Evolutionary conservation across 2,797 vertebrate species (phyloP).

Genomic region (Pempheris klunzingeri): DNA sequence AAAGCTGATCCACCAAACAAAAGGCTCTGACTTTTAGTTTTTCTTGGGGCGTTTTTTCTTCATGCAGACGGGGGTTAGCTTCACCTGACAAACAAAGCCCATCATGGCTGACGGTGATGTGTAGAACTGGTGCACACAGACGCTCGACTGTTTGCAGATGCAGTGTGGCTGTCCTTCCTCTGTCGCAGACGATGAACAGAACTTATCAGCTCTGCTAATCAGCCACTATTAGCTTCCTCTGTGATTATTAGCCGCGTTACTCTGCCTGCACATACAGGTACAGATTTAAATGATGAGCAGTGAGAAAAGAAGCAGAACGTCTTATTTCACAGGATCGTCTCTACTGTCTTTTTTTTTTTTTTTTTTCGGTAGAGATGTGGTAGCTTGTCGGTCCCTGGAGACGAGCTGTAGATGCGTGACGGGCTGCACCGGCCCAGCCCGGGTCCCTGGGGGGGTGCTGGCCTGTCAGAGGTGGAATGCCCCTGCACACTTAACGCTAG

Average conservation of each 20-base stretch:
- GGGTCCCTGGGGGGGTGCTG: constrained; percentile 71
- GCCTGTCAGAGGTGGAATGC: constrained; percentile 83
- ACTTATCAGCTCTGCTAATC: neutral
- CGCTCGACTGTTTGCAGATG: too few species aligned
- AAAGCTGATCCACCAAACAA: neutral
- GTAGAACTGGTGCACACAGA: too few species aligned
- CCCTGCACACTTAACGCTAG: constrained; percentile 80
- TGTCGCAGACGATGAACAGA: neutral
- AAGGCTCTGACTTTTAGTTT: too few species aligned
- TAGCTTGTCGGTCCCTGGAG: constrained; percentile 59
- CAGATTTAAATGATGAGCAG: neutral
- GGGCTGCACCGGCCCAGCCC: constrained; percentile 64
- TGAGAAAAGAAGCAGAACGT: neutral
- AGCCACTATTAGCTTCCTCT: neutral
- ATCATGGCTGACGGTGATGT: too few species aligned
- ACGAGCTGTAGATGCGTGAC: constrained; percentile 83
- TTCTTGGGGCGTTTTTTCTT: too few species aligned
- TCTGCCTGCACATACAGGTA: neutral
- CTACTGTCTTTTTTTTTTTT: constrained; percentile 44
- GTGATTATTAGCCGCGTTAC: neutral
- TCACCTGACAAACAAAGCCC: too few species aligned
- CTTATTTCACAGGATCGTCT: neutral
- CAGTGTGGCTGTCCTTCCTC: too few species aligned
- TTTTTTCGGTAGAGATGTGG: constrained; percentile 69
- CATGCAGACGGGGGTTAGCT: too few species aligned